Evolutionary conservation across 2,797 vertebrate species (phyloP).

Genomic region (Cephalopachus bancanus): DNA sequence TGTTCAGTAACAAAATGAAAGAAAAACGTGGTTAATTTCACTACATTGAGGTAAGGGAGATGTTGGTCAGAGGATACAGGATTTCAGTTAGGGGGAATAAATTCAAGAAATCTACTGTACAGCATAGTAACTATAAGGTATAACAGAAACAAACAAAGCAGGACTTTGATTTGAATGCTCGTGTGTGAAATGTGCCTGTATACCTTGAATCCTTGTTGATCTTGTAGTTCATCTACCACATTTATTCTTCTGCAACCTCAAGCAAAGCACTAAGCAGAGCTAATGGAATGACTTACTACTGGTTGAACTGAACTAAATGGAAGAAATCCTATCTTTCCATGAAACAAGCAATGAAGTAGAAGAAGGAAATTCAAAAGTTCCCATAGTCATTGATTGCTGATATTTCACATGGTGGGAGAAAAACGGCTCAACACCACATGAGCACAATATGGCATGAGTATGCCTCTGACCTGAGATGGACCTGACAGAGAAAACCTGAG

Average conservation of each 20-base stretch:
- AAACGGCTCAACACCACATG: fast-evolving
- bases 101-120: not conserved
- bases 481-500: too few species aligned
- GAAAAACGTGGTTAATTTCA: too few species aligned
- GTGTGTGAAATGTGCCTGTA: fast-evolving
- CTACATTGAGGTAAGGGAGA: not conserved
- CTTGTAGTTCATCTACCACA: fast-evolving
- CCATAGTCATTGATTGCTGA: fast-evolving
- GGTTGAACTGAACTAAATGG: too few species aligned
- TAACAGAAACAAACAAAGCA: not conserved
- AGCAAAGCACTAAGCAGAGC: not conserved
- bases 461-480: fast-evolving
- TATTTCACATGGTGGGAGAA: too few species aligned
- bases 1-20: not conserved
- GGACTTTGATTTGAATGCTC: not conserved
- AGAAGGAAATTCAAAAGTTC: fast-evolving
- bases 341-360: fast-evolving
- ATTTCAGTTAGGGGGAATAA: not conserved
- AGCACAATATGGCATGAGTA: fast-evolving
- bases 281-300: fast-evolving
- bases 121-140: not conserved
- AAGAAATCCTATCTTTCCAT: fast-evolving
- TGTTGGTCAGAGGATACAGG: not conserved
- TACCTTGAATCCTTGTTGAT: not conserved
- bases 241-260: not conserved